Conservation (phyloP, 2,888 invertebrate genomes). For the Brenthis daphne region DNA sequence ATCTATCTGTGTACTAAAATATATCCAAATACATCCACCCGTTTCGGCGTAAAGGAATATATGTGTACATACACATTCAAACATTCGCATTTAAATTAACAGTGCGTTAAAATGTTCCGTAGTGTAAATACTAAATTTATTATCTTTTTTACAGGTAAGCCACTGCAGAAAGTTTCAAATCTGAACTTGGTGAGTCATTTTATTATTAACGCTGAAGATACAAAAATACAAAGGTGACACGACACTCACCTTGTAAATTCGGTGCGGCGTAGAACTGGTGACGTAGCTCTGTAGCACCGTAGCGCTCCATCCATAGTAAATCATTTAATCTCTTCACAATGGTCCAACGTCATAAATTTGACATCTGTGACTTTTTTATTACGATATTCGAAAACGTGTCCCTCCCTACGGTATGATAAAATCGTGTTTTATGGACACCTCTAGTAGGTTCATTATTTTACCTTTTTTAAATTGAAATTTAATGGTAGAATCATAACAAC, state of each 20-base stretch:
- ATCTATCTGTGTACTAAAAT: too few relatives aligned
- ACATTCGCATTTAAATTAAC: too few relatives aligned
- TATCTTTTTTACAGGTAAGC: constrained; percentile 39
- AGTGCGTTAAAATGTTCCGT: background rate
- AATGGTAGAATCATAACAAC: constrained; percentile 49
- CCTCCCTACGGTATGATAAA: constrained; percentile 79
- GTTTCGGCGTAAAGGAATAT: too few relatives aligned
- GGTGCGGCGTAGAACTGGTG: constrained; percentile 30
- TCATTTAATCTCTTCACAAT: constrained; percentile 82
- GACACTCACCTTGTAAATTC: constrained; percentile 21
- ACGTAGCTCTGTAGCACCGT: constrained; percentile 49
- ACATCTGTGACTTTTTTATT: constrained; percentile 82
- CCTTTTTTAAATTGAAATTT: constrained; percentile 70
- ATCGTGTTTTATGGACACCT: constrained; percentile 76
- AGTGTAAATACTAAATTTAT: constrained; percentile 7
- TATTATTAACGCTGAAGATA: background rate
- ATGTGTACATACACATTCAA: too few relatives aligned
- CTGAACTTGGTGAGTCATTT: constrained; percentile 21
- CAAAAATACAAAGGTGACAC: constrained; percentile 51
- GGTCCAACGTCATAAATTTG: constrained; percentile 80
- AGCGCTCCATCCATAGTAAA: constrained; percentile 68
- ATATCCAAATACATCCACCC: too few relatives aligned
- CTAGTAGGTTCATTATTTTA: constrained; percentile 77
- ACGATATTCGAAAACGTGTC: constrained; percentile 79
- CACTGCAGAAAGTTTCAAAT: background rate